Conservation (phyloP, 2,113 vertebrate genomes). For the Echinops telfairi region DNA sequence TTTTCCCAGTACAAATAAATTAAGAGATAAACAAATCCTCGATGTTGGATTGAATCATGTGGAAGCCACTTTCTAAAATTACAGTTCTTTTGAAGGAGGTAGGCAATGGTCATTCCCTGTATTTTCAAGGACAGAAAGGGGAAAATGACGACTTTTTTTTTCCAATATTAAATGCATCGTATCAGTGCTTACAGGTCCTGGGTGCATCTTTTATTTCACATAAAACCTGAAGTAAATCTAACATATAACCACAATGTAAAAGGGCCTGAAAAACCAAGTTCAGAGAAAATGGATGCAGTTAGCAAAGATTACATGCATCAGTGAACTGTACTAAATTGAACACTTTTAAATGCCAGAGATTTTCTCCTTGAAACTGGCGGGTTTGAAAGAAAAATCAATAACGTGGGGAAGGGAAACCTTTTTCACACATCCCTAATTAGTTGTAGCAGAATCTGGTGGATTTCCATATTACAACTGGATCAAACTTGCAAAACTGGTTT, state of each 20-base stretch:
- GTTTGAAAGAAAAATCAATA: conserved; percentile 79
- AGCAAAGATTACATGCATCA: conserved; percentile 79
- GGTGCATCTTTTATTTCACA: conserved; percentile 57
- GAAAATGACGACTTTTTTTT: conserved; percentile 42
- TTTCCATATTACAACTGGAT: conserved; percentile 79
- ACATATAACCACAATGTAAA: conserved; percentile 63
- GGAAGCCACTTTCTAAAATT: conserved; percentile 67
- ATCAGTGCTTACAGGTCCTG: neutral
- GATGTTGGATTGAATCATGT: conserved; percentile 47
- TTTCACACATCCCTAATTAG: conserved; percentile 78
- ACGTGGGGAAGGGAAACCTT: conserved; percentile 70
- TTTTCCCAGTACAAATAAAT: conserved; percentile 60
- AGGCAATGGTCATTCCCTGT: neutral
- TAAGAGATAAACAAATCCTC: conserved; percentile 65
- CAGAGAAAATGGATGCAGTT: conserved; percentile 76
- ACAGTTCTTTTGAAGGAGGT: neutral
- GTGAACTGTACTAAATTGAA: conserved; percentile 78
- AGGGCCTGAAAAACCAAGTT: conserved; percentile 74
- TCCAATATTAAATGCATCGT: conserved; percentile 52
- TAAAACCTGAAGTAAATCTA: conserved; percentile 70
- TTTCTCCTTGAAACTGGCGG: conserved; percentile 70
- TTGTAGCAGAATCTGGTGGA: conserved; percentile 71
- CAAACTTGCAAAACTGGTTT: conserved; percentile 80
- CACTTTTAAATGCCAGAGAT: conserved; percentile 78
- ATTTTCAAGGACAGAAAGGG: conserved; percentile 37